phyloP scores from a whole-genome alignment of 30 jellyfish, hydroid and myxozoan genomes.

The Aurelia sp. region DNA sequence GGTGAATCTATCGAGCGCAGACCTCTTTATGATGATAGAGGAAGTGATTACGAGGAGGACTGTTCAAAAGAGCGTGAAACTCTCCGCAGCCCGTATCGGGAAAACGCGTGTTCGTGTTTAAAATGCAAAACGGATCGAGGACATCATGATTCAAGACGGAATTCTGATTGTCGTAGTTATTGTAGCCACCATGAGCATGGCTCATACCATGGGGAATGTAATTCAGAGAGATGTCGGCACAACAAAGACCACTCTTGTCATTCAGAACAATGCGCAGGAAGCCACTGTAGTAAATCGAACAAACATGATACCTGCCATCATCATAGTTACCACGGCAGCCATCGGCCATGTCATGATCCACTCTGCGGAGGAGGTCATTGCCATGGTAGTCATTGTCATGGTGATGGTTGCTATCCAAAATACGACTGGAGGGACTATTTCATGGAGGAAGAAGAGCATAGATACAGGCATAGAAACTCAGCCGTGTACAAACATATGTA shows the following conservation, averaged over 20 bases:
- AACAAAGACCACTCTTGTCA: slow-evolving; percentile 48
- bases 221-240: slow-evolving; percentile 44
- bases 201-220: slow-evolving; percentile 45
- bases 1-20: slow-evolving; percentile 52
- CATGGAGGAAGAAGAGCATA: slow-evolving; percentile 54
- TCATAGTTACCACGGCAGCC: slow-evolving; percentile 21
- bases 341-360: slow-evolving; percentile 42
- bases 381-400: slow-evolving; percentile 67
- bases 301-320: slow-evolving; percentile 56
- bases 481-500: slow-evolving; percentile 14
- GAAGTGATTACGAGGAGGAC: slow-evolving; percentile 27
- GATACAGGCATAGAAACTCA: slow-evolving; percentile 37
- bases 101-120: slow-evolving; percentile 20
- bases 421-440: slow-evolving; percentile 46
- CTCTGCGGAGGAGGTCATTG: slow-evolving; percentile 45
- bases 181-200: slow-evolving; percentile 54
- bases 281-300: slow-evolving; percentile 37
- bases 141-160: slow-evolving; percentile 42
- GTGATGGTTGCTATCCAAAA: slow-evolving; percentile 48
- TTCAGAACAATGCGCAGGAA: slow-evolving; percentile 22
- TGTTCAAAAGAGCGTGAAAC: slow-evolving; percentile 20
- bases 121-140: slow-evolving; percentile 38
- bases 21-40: slow-evolving; percentile 54
- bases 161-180: slow-evolving; percentile 22
- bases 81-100: slow-evolving; percentile 28